Evolutionary conservation across 2,797 vertebrate species (phyloP).

Genomic region (Linurgus olivaceus): DNA sequence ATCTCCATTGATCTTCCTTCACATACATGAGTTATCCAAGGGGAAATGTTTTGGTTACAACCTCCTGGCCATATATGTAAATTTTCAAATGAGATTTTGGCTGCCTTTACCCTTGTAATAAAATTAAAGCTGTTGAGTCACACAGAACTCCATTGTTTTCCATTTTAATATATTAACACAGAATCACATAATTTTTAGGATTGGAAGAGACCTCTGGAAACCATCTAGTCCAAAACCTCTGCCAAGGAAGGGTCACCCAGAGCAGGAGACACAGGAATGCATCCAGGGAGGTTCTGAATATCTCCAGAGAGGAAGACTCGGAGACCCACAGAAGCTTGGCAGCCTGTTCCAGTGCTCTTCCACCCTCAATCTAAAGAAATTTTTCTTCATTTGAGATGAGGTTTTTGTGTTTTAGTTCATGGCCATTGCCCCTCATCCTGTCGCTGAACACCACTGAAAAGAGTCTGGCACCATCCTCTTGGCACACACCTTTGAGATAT

Average conservation of each 20-base stretch:
- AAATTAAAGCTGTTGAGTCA: not conserved
- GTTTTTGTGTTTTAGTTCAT: not conserved
- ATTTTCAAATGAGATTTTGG: not conserved
- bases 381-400: not conserved
- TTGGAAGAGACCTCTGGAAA: not conserved
- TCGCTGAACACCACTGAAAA: accelerated
- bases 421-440: not conserved
- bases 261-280: not conserved
- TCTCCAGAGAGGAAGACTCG: not conserved
- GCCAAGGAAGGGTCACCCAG: not conserved
- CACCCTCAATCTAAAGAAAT: not conserved
- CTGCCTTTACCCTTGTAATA: not conserved
- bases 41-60: not conserved
- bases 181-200: not conserved
- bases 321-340: not conserved
- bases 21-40: not conserved
- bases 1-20: not conserved
- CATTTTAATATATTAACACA: not conserved
- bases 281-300: not conserved
- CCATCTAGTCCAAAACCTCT: not conserved
- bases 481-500: not conserved
- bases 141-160: not conserved
- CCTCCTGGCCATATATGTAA: not conserved
- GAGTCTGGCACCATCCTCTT: not conserved
- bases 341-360: not conserved